Conservation (phyloP, 2,113 vertebrate genomes). For the Aptenodytes patagonicus region DNA sequence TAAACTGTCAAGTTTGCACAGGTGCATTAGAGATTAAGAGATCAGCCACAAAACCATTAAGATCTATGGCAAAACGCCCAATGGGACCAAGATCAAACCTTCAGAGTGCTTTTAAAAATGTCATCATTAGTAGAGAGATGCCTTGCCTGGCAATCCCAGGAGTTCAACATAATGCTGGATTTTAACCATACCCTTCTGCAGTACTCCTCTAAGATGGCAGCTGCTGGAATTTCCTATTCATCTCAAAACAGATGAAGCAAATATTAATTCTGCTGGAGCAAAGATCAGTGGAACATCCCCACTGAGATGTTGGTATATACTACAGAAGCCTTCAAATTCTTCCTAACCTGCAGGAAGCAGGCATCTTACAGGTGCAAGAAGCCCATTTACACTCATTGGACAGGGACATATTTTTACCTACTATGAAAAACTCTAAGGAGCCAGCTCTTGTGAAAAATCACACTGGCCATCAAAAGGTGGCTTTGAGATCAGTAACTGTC, state of each 20-base stretch:
- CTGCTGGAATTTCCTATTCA: constrained; percentile 27
- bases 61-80: constrained; percentile 37
- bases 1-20: constrained; percentile 61
- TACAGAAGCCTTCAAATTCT: background rate
- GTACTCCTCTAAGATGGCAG: constrained; percentile 26
- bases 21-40: constrained; percentile 63
- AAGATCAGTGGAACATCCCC: background rate
- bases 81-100: constrained; percentile 34
- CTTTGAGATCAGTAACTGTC: background rate
- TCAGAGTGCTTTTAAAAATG: constrained; percentile 36
- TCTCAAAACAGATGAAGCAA: constrained; percentile 1
- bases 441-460: background rate
- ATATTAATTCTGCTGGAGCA: constrained; percentile 32
- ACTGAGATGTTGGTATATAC: background rate
- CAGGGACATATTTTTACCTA: background rate
- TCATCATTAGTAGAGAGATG: constrained; percentile 34
- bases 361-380: background rate
- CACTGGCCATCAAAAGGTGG: background rate
- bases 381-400: background rate
- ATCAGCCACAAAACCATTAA: constrained; percentile 51
- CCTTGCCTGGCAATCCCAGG: background rate
- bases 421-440: background rate
- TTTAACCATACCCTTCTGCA: constrained; percentile 14
- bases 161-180: background rate
- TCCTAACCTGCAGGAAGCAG: background rate